Percentiles rank a stretch among this genome's conserved stretches.
phyloP scores from a whole-genome alignment of 2,113 vertebrate genomes.

The Dasyurus viverrinus region DNA sequence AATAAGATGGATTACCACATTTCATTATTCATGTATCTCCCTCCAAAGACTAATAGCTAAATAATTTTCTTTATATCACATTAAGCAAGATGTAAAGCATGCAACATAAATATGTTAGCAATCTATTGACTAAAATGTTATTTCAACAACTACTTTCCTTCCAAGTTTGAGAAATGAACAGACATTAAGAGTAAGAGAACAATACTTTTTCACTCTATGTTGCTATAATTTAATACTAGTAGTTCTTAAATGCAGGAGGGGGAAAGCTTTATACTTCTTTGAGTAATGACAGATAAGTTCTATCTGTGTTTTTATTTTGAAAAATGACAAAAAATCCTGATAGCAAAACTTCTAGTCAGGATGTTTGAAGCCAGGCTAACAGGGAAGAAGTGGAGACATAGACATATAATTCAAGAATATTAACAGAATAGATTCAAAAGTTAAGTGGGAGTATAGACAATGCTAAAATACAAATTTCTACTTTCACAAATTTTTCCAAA shows the following conservation, averaged over 20 bases:
- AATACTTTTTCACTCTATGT: constrained; percentile 57
- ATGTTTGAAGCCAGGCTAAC: constrained; percentile 16
- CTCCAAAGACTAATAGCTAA: constrained; percentile 57
- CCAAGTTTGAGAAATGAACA: constrained; percentile 62
- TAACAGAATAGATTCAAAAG: not conserved
- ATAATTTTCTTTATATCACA: constrained; percentile 49
- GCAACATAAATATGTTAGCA: constrained; percentile 58
- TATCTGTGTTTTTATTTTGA: constrained; percentile 47
- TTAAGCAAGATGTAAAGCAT: constrained; percentile 16
- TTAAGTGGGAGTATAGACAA: not conserved
- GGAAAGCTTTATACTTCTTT: constrained; percentile 46
- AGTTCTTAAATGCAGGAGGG: constrained; percentile 40
- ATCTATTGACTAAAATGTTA: constrained; percentile 58
- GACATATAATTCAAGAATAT: not conserved
- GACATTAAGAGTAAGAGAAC: constrained; percentile 51
- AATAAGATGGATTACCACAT: constrained; percentile 57
- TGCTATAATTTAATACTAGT: constrained; percentile 63
- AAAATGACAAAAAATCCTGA: constrained; percentile 50
- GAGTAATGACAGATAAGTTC: constrained; percentile 43
- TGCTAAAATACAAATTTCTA: not conserved
- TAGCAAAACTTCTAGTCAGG: constrained; percentile 29
- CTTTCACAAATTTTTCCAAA: not conserved
- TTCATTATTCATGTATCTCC: constrained; percentile 55
- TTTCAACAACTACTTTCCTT: constrained; percentile 64
- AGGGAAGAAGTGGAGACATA: not conserved